Percentiles rank a stretch among this genome's conserved stretches.
Conservation (phyloP, 2,888 invertebrate species). For the Tetropium fuscum region DNA sequence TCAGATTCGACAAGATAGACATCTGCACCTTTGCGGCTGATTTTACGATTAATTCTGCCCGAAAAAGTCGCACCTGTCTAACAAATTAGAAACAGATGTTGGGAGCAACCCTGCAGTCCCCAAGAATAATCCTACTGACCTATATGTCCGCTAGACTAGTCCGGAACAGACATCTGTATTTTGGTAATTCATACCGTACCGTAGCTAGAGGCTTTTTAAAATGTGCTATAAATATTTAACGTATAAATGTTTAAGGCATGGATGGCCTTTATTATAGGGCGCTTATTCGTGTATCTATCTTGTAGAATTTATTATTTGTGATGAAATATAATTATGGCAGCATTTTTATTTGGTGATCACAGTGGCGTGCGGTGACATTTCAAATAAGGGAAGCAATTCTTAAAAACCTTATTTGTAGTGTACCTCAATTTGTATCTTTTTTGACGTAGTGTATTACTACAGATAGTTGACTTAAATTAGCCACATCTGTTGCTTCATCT, state of each 20-base stretch:
- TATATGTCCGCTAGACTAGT: slow-evolving; percentile 19
- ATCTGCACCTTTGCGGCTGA: slow-evolving; percentile 14
- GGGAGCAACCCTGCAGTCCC: slow-evolving; percentile 6
- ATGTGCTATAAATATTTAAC: background rate
- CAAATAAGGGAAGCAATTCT: too few relatives aligned
- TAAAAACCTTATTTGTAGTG: too few relatives aligned
- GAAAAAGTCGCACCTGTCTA: slow-evolving; percentile 27
- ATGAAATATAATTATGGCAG: too few relatives aligned
- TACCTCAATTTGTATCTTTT: too few relatives aligned
- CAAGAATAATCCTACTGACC: slow-evolving; percentile 20
- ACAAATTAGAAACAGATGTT: slow-evolving; percentile 30
- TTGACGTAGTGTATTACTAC: too few relatives aligned
- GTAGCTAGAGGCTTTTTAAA: slow-evolving; percentile 6
- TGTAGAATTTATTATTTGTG: too few relatives aligned
- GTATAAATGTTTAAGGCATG: background rate
- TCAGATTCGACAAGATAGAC: slow-evolving; percentile 1
- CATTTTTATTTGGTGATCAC: too few relatives aligned
- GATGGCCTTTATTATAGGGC: too few relatives aligned
- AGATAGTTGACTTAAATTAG: too few relatives aligned
- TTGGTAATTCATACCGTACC: slow-evolving; percentile 3
- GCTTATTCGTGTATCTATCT: too few relatives aligned
- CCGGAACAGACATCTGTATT: background rate
- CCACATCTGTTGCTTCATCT: too few relatives aligned
- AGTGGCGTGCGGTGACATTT: too few relatives aligned
- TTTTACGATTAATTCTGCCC: slow-evolving; percentile 9